Conservation (phyloP, 2,113 vertebrate genomes). For the Jaculus jaculus region DNA sequence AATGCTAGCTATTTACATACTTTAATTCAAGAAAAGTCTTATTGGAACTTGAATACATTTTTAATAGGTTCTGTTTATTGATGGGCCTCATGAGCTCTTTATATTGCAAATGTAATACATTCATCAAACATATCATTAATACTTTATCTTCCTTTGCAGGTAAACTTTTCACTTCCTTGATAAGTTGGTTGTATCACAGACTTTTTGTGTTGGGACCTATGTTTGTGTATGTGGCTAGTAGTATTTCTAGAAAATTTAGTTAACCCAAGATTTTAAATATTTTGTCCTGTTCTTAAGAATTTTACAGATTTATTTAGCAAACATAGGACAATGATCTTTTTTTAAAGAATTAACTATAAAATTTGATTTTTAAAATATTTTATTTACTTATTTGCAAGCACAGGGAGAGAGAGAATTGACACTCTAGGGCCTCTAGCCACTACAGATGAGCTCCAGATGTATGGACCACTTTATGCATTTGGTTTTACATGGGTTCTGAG, state of each 20-base stretch:
- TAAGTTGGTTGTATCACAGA: not conserved
- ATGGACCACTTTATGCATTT: too few species aligned
- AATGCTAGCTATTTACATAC: not conserved
- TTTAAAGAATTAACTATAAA: too few species aligned
- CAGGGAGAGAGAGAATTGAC: too few species aligned
- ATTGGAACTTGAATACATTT: not conserved
- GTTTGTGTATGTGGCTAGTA: not conserved
- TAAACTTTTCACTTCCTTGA: constrained; percentile 6
- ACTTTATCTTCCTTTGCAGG: not conserved
- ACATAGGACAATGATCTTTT: not conserved
- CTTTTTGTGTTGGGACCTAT: not conserved
- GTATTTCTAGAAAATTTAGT: not conserved
- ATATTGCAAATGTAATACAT: not conserved
- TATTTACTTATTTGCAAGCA: too few species aligned
- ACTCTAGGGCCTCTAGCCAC: too few species aligned
- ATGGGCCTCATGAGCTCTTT: not conserved
- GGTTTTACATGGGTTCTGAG: too few species aligned
- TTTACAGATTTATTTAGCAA: not conserved
- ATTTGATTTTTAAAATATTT: too few species aligned
- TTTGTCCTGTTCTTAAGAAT: not conserved
- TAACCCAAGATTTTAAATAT: not conserved
- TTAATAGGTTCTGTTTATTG: not conserved
- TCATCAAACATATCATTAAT: not conserved
- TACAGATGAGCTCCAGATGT: too few species aligned
- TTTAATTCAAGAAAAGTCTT: not conserved